Percentiles rank a stretch among this genome's conserved stretches.
These are phyloP conservation scores for Eunapius fragilis DNA, from an alignment of 37 sponge, comb jelly and placozoan species.

Conservation along the genomic window DNA sequence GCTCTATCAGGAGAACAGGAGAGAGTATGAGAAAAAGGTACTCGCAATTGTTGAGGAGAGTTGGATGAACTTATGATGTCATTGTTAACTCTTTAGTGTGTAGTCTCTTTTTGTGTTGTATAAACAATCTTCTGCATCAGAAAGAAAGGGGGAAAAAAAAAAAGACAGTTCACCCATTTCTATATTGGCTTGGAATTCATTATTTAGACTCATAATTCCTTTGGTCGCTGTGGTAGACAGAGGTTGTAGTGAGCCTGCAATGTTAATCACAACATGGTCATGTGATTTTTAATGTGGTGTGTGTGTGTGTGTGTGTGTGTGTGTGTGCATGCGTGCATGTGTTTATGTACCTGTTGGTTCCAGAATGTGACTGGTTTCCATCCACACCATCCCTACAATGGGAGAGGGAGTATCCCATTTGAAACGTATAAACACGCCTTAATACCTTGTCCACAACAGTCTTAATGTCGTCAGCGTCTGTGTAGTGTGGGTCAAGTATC, in stretches of 20 bases:
- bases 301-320: neutral
- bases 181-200: neutral
- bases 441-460: constrained; percentile 76
- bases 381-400: constrained; percentile 89
- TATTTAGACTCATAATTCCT: constrained; percentile 20
- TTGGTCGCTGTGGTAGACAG: constrained; percentile 86
- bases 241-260: constrained; percentile 90
- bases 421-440: neutral
- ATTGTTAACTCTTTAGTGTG: neutral
- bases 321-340: neutral
- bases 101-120: neutral
- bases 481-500: constrained; percentile 98
- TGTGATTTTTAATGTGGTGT: neutral
- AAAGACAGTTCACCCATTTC: neutral
- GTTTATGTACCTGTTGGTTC: constrained; percentile 69
- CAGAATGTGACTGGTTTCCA: constrained; percentile 95
- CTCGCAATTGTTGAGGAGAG: constrained; percentile 97
- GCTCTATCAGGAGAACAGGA: constrained; percentile 96
- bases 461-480: constrained; percentile 87
- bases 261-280: neutral
- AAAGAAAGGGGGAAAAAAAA: neutral
- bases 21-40: constrained; percentile 99
- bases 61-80: constrained; percentile 77
- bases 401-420: neutral
- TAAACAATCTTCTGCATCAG: neutral